Base-by-base conservation (phyloP, 2,888 invertebrate species). In the Melipona bicolor region DNA sequence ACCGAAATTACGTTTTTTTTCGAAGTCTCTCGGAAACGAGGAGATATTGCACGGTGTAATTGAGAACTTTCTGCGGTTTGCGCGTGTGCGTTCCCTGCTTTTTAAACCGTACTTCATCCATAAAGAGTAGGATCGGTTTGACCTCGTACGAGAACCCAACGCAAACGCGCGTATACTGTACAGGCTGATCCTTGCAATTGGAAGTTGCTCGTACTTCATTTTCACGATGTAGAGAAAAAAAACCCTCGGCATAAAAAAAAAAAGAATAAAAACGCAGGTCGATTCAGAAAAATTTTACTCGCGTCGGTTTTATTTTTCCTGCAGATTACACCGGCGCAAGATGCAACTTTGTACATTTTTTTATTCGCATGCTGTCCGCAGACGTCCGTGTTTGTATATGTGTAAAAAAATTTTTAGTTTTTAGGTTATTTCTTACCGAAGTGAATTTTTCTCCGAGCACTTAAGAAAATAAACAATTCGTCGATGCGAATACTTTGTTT, bases 91-190 rank as follows among this genome's bases (percentile, higher is more conserved):
- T 70, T 71, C 71, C 15, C 43, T 79, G 71, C 80, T 68, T 79
- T 32, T 68, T n/a, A 15, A 54, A n/a, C 36, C 36, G 49, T 49
- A n/a, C 49, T 27, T 59, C 24, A 11, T 0, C 17, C 54, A 67
- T 56, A 43, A 67, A 65, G 54, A 71, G 80, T 61, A 71, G 80
- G 49, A 80, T 81, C 67, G 54, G 80, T 67, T 81, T 80, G 80
- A 79, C 80, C 80, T 72, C 49, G 24, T 70, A 27, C 24, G 59
- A 72, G 67, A 68, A 67, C 71, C 21, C 32, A 72, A 54, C 67
- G 67, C 61, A 72, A 81, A 81, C 67, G 67, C 61, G 67, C 32
- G 15, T 32, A n/a, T n/a, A 27, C 56, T 17, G 54, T 73, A 71
- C 71, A 49, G 79, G 24, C 32, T 64, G 77, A 69, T 62, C 78